phyloP scores from a whole-genome alignment of 2,888 invertebrate genomes.

The Escarpia spicata region DNA sequence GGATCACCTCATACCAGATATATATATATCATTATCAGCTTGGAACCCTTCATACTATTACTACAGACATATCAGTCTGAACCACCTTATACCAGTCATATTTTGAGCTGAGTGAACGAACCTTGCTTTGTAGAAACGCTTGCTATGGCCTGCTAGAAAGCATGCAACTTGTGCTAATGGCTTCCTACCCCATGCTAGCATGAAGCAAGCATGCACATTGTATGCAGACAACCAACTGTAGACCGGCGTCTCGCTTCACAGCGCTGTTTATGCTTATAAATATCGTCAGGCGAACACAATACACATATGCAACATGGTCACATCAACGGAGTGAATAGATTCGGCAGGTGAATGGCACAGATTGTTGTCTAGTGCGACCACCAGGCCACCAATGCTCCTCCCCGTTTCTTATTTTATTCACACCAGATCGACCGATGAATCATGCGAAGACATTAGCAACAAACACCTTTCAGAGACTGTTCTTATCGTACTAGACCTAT shows the following conservation, averaged over 20 bases:
- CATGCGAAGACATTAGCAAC: neutral
- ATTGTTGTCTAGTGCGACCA: neutral
- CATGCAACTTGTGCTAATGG: neutral
- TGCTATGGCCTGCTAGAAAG: neutral
- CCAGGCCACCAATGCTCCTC: neutral
- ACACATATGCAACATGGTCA: neutral
- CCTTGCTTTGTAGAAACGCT: neutral
- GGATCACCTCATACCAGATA: too few species aligned
- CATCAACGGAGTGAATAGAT: neutral
- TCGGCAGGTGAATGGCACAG: neutral
- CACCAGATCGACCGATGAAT: conserved; percentile 1
- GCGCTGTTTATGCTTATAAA: neutral
- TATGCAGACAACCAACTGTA: neutral
- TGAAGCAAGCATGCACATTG: neutral
- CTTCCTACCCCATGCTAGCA: neutral
- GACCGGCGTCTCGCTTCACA: neutral
- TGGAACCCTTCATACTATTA: neutral
- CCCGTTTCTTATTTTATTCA: neutral
- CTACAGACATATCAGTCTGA: neutral
- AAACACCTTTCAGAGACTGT: neutral
- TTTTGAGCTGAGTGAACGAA: neutral
- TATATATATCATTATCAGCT: neutral
- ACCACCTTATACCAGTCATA: neutral
- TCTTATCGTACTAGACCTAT: neutral
- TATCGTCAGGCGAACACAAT: neutral